Conservation (phyloP, 2,888 invertebrate species). For the Apoderus coryli region DNA sequence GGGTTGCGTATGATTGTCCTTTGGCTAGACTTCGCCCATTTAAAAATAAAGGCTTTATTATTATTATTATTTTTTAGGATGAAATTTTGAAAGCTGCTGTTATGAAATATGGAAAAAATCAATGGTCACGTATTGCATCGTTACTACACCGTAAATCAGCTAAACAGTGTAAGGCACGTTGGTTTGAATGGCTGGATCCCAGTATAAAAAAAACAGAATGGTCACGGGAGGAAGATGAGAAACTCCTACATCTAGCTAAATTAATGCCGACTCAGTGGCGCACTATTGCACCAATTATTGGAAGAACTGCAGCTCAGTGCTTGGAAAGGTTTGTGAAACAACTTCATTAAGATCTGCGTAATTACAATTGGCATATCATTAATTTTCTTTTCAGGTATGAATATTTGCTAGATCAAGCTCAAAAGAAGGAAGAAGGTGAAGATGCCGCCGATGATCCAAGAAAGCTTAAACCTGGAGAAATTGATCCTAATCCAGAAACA, state of each 20-base stretch:
- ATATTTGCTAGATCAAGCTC: constrained; percentile 93
- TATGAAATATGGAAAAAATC: constrained; percentile 99
- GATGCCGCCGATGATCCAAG: constrained; percentile 88
- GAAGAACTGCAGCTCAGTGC: constrained; percentile 96
- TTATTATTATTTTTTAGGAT: constrained; percentile 54
- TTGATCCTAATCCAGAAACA: constrained; percentile 99
- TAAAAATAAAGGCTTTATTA: not conserved
- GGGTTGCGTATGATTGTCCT: too few relatives aligned
- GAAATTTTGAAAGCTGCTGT: constrained; percentile 99
- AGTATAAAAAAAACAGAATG: constrained; percentile 99
- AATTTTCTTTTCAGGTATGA: constrained; percentile 47
- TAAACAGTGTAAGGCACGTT: constrained; percentile 97
- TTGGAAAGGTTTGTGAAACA: constrained; percentile 76
- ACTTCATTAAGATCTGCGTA: too few relatives aligned
- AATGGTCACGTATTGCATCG: constrained; percentile 99
- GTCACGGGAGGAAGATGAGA: constrained; percentile 98
- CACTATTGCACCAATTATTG: constrained; percentile 98
- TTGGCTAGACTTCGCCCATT: too few relatives aligned
- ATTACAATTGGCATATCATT: too few relatives aligned
- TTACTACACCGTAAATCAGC: constrained; percentile 95
- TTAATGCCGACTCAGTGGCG: constrained; percentile 99
- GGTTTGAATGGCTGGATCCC: constrained; percentile 99
- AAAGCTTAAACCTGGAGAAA: constrained; percentile 96
- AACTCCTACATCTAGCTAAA: constrained; percentile 91
- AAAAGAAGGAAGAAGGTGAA: constrained; percentile 81